These are phyloP conservation scores for Podocnemis expansa DNA, from an alignment of 2,113 vertebrate genomes.

Conservation along the genomic window DNA sequence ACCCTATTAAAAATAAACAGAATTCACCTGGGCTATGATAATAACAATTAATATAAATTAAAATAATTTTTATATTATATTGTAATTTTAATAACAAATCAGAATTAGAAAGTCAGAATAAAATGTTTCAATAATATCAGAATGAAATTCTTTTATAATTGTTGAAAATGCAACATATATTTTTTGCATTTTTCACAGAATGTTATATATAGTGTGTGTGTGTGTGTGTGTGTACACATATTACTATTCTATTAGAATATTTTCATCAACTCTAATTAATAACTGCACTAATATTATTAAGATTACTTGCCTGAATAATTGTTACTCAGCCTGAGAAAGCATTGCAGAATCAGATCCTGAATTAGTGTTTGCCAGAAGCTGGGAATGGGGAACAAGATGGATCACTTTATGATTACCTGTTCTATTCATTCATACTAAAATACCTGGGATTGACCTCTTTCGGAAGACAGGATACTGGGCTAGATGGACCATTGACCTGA, in stretches of 20 bases:
- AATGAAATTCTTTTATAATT: neutral
- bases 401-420: too few species aligned
- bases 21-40: neutral
- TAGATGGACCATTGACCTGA: too few species aligned
- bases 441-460: too few species aligned
- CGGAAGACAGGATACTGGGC: too few species aligned
- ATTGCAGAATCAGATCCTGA: neutral
- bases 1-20: neutral
- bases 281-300: neutral
- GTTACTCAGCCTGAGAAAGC: neutral
- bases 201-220: too few species aligned
- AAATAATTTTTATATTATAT: neutral
- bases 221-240: too few species aligned
- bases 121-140: neutral
- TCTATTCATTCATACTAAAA: too few species aligned
- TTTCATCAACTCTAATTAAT: neutral
- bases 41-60: neutral
- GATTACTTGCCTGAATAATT: accelerated
- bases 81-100: neutral
- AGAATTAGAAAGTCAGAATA: neutral
- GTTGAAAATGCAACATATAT: neutral
- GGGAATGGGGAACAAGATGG: too few species aligned
- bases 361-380: neutral
- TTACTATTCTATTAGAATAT: neutral
- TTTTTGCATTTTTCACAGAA: too few species aligned